phyloP scores from a whole-genome alignment of 2,888 invertebrate genomes.

The Elaeidobius kamerunicus region DNA sequence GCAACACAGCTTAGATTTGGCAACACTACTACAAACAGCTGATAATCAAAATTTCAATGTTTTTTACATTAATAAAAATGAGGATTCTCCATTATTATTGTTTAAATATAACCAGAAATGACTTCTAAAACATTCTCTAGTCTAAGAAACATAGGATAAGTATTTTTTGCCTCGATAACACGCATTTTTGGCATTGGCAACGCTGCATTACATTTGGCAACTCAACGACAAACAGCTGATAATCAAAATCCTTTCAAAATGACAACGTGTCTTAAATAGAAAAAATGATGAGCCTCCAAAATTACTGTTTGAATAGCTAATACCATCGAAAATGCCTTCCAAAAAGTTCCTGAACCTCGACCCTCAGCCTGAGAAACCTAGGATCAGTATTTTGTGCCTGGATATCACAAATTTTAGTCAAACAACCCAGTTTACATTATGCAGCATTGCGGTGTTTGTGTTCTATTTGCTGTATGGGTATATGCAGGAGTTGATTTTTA shows the following conservation, averaged over 20 bases:
- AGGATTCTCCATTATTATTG: too few species aligned
- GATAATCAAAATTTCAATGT: constrained; percentile 3
- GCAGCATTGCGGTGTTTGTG: constrained; percentile 77
- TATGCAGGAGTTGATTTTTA: constrained; percentile 88
- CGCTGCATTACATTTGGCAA: background rate
- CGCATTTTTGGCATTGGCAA: background rate
- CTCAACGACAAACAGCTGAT: constrained; percentile 5
- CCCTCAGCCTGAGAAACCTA: constrained; percentile 45
- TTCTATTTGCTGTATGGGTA: constrained; percentile 91
- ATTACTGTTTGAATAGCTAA: constrained; percentile 5
- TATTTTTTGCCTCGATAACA: too few species aligned
- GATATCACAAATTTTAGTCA: constrained; percentile 65
- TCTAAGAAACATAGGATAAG: too few species aligned
- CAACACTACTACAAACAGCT: constrained; percentile 4
- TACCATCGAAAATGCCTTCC: constrained; percentile 29
- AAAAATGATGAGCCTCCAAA: background rate
- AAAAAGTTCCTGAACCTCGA: constrained; percentile 34
- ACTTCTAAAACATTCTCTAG: too few species aligned
- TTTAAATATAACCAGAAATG: too few species aligned
- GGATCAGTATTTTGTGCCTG: constrained; percentile 69
- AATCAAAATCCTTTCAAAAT: constrained; percentile 16
- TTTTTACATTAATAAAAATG: background rate
- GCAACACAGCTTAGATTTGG: background rate
- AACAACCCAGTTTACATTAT: constrained; percentile 70
- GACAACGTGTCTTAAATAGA: constrained; percentile 27